Conservation (phyloP, 2,113 vertebrate genomes). For the Diglossa brunneiventris region DNA sequence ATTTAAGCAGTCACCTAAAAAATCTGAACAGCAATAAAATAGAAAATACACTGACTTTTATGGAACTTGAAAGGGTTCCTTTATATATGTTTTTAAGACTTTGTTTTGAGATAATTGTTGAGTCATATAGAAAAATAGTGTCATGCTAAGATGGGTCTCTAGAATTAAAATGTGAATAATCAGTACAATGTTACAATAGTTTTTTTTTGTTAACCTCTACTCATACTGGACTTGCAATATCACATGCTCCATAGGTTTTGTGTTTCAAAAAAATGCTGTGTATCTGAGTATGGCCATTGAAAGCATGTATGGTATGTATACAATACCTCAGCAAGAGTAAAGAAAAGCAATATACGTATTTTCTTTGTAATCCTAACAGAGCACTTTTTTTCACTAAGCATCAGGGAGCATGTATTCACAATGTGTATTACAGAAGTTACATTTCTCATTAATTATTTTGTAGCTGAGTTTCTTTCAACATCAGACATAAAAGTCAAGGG, state of each 20-base stretch:
- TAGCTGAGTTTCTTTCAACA: slow-evolving; percentile 37
- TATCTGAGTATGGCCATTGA: not conserved
- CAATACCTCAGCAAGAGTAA: not conserved
- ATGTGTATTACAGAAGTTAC: not conserved
- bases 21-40: not conserved
- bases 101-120: not conserved
- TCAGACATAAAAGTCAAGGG: slow-evolving; percentile 45
- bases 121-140: not conserved
- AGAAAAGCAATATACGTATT: not conserved
- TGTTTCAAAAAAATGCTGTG: not conserved
- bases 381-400: not conserved
- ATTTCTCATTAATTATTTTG: slow-evolving; percentile 50
- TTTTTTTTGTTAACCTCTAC: not conserved
- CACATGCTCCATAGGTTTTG: not conserved
- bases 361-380: slow-evolving; percentile 23
- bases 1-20: not conserved
- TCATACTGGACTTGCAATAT: not conserved
- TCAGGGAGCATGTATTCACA: not conserved
- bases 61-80: not conserved
- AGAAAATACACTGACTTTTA: not conserved
- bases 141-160: not conserved
- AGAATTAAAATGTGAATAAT: not conserved
- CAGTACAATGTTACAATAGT: not conserved
- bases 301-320: not conserved
- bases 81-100: not conserved